Evolutionary conservation across 2,113 vertebrate species (phyloP), one percentile per base, ranked within the genome.

Genomic region (Varanus komodoensis): DNA sequence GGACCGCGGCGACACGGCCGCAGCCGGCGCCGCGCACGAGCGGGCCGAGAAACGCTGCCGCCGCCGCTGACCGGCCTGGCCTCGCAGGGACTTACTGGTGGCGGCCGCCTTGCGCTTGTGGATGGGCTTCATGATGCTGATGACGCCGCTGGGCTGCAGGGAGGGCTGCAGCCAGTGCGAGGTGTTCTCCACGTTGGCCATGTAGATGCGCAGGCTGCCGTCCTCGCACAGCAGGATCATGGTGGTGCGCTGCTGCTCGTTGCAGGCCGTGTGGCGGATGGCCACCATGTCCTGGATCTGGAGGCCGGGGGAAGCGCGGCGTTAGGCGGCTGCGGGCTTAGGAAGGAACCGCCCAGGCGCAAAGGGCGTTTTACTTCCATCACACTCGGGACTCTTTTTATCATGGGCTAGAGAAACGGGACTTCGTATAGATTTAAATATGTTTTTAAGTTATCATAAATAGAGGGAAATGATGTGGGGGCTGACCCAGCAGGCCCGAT

Each of bases 281-380:
- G 99, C 99, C 68, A 99, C 99, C 99, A 99, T 99, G 95, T 99
- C 99, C 95, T 99, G 99, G 95, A 99, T 99, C 99, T 99, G 94
- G 61, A 89, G 0, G 79, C 9, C 17, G 3, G 38, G 48, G 2
- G 19, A 3, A 5, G 61, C 4, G 5, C 17, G 3, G 17, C 19
- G 17, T 64, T 44, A 44, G 38, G 38, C 38, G 38, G 38, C 38
- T 44, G 38, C 3, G 1, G 38, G 38, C 38, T 44, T 44, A n/a
- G 17, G 1, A 29, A n/a, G 50, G 29, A 80, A 29, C 25, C 50
- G 48, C 78, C 17, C 25, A 50, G 48, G 29, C 32, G 27, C 78
- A 80, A 80, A 23, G 1, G 25, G 4, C 27, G 2, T 52, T 57
- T 32, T 3, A 5, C 38, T 44, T 1, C 38, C 3, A 44, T 44